These are phyloP conservation scores for Hiodon alosoides DNA, from an alignment of 2,113 vertebrate genomes.

Conservation along the genomic window DNA sequence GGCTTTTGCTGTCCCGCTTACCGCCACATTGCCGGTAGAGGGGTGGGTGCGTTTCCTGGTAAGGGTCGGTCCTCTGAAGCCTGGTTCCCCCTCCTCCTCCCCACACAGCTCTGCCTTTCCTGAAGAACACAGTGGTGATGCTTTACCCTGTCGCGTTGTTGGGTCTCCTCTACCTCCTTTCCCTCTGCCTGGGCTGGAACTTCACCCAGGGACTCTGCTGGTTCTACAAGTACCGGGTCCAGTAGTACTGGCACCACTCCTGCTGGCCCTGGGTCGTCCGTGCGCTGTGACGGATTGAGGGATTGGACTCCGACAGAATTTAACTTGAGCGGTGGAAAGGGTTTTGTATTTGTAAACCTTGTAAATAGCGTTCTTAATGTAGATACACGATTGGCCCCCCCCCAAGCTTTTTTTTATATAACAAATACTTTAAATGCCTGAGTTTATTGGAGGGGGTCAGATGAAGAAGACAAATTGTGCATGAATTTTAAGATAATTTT, in stretches of 20 bases:
- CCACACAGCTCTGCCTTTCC: constrained; percentile 79
- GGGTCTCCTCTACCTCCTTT: constrained; percentile 80
- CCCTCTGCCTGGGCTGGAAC: constrained; percentile 89
- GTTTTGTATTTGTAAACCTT: constrained; percentile 55
- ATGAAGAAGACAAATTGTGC: constrained; percentile 25
- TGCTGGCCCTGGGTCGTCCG: constrained; percentile 12
- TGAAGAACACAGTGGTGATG: constrained; percentile 90
- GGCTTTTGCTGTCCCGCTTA: too few relatives aligned
- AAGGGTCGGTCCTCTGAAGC: not conserved
- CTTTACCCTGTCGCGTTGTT: constrained; percentile 89
- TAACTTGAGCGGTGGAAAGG: not conserved
- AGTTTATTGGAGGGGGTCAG: constrained; percentile 31
- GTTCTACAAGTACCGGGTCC: constrained; percentile 91
- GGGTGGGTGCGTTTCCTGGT: not conserved
- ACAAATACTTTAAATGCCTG: constrained; percentile 1
- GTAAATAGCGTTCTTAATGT: constrained; percentile 59
- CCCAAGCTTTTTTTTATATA: constrained; percentile 13
- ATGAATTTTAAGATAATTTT: constrained; percentile 21
- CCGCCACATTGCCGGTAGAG: too few relatives aligned
- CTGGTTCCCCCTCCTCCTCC: constrained; percentile 31
- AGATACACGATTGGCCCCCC: constrained; percentile 20
- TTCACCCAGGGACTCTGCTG: constrained; percentile 84
- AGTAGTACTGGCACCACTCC: constrained; percentile 48
- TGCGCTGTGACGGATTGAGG: constrained; percentile 10
- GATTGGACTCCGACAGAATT: not conserved